Base-by-base conservation (phyloP, 2,113 vertebrate genomes). In the Gasterosteus nipponicus region DNA sequence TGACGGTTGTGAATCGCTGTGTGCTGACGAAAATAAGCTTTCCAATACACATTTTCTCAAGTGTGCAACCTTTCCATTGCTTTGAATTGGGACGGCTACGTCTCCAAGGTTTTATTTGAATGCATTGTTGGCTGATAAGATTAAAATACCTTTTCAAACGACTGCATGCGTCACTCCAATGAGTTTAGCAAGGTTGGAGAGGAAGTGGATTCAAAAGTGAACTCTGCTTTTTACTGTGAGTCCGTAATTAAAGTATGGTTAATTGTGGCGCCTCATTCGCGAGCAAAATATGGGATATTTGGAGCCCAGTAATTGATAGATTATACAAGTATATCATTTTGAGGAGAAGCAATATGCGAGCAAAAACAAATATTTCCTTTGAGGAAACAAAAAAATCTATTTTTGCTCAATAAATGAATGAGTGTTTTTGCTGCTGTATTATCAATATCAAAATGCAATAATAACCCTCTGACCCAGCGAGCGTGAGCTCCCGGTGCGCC, bases 131-230 rank as follows among this genome's bases (percentile, higher is more conserved):
- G 14, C 41, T 10, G 38, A 39, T 59, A 0, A 54, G 1, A 38
- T 29, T 44, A 22, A 80, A 63, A 56, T 15, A 38, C 19, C 9
- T 59, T 54, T 64, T 64, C n/a, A 69, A n/a, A 57, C 33, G 29
- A 35, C 4, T 47, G 5, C 60, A 41, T 0, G 4, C 56, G 10
- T 46, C 12, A 42, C 33, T 9, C n/a, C 1, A 3, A 16, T 42
- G 15, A 29, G 54, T 54, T 60, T 14, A 31, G 18, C 18, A 31
- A 10, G 4, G 44, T 4, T 29, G 49, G 63, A 15, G 0, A 4
- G 63, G 6, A 41, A 51, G 39, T 62, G 44, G 60, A 47, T 39
- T 22, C 22, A 46, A 73, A 69, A 57, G 31, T 38, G 5, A 57
- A 70, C 57, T 72, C 18, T 19, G 9, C 18, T 61, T 10, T 49